Percentiles rank a stretch among this genome's conserved stretches.
Conservation (phyloP, 1,140 invertebrate genomes). For the Trypoxylus dichotomus region DNA sequence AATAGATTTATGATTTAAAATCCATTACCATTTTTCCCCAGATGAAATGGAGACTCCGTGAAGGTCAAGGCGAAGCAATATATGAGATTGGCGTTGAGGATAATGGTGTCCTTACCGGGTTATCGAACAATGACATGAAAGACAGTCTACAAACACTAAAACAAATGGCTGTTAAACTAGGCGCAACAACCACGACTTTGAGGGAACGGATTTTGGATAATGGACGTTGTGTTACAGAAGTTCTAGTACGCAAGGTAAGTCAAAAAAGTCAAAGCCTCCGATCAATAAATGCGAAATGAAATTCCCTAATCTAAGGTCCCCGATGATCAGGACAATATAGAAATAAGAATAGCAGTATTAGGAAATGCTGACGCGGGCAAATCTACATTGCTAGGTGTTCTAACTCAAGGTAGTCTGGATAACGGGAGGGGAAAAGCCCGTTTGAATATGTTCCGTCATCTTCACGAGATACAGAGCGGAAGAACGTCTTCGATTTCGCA, state of each 20-base stretch:
- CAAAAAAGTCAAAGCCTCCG: not conserved
- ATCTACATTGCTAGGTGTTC: constrained; percentile 88
- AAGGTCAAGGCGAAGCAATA: constrained; percentile 91
- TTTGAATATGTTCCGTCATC: constrained; percentile 92
- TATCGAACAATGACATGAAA: constrained; percentile 77
- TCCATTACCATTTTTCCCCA: constrained; percentile 45
- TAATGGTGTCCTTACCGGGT: constrained; percentile 82
- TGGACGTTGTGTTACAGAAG: constrained; percentile 73
- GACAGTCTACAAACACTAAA: constrained; percentile 80
- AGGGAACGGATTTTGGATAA: constrained; percentile 55
- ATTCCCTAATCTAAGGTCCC: constrained; percentile 61
- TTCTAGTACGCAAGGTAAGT: constrained; percentile 83
- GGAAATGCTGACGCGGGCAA: constrained; percentile 94
- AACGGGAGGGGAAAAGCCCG: constrained; percentile 93
- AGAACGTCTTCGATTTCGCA: constrained; percentile 95
- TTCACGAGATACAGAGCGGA: constrained; percentile 96
- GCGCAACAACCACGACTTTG: constrained; percentile 74
- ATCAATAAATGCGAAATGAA: not conserved
- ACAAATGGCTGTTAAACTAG: constrained; percentile 82
- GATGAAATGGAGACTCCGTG: constrained; percentile 86
- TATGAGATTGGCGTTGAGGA: constrained; percentile 97
- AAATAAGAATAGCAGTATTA: constrained; percentile 88
- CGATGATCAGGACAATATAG: constrained; percentile 88
- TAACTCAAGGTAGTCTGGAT: constrained; percentile 94
- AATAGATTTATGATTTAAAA: not conserved